A percentile compares a stretch with the other conserved stretches of the same genome.
These are phyloP conservation scores for Nysson spinosus DNA, from an alignment of 2,888 invertebrate species.

Conservation along the genomic window DNA sequence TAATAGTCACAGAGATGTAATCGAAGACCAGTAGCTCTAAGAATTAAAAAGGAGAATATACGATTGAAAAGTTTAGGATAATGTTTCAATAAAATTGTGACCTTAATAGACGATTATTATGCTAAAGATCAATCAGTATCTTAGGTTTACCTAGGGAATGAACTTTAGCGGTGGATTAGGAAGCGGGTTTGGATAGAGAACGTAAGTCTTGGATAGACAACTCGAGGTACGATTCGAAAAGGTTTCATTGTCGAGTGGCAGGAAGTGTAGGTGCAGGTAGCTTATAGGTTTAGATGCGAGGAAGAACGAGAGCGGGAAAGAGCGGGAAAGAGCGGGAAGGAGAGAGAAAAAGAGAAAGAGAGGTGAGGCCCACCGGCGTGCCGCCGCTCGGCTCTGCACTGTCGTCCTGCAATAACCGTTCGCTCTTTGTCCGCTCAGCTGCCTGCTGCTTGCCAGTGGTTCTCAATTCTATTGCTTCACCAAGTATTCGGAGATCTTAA, in stretches of 20 bases:
- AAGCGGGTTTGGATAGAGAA: conserved; percentile 27
- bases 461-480: conserved; percentile 56
- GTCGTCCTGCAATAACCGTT: conserved; percentile 75
- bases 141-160: not conserved
- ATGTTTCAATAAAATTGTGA: not conserved
- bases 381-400: conserved; percentile 61
- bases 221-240: conserved; percentile 33
- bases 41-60: too few species aligned
- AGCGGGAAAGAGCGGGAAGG: conserved; percentile 36
- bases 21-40: too few species aligned
- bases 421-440: conserved; percentile 77
- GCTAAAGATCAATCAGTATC: not conserved
- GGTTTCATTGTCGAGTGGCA: conserved; percentile 46
- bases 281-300: conserved; percentile 55
- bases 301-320: conserved; percentile 32
- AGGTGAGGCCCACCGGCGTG: conserved; percentile 49
- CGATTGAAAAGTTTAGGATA: too few species aligned
- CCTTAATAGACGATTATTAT: not conserved
- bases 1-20: too few species aligned
- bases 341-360: conserved; percentile 34
- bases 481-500: not conserved
- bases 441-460: conserved; percentile 72
- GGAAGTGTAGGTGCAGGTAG: conserved; percentile 57
- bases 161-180: conserved; percentile 28
- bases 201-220: conserved; percentile 2